Percentiles rank a stretch among this genome's conserved stretches.
These are phyloP conservation scores for Uria lomvia DNA, from an alignment of 2,113 vertebrate genomes.

Conservation along the genomic window DNA sequence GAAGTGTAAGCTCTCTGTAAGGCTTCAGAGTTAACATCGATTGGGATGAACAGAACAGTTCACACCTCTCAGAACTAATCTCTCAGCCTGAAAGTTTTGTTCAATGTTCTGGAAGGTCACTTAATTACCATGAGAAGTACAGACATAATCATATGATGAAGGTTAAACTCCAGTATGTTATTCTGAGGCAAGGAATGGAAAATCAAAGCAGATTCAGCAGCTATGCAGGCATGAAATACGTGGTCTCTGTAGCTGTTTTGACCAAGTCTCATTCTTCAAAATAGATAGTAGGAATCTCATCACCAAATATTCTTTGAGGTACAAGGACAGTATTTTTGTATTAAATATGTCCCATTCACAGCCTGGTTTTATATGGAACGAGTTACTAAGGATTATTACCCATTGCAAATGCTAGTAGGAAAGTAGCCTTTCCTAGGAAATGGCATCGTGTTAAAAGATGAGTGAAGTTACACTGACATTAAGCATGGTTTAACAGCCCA, in stretches of 20 bases:
- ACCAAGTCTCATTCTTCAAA: background rate
- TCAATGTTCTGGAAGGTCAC: slow-evolving; percentile 52
- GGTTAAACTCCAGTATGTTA: slow-evolving; percentile 8
- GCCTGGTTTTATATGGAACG: background rate
- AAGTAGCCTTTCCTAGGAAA: background rate
- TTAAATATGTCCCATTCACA: background rate
- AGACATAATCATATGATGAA: slow-evolving; percentile 41
- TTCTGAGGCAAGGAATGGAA: slow-evolving; percentile 2
- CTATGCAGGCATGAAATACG: background rate
- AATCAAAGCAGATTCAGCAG: slow-evolving; percentile 2
- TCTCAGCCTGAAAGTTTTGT: slow-evolving; percentile 49
- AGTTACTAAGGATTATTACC: background rate
- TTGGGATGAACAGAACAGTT: slow-evolving; percentile 47
- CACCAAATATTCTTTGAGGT: background rate
- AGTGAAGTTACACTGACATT: background rate
- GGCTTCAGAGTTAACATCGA: slow-evolving; percentile 22
- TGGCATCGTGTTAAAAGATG: background rate
- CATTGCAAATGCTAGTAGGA: background rate
- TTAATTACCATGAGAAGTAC: slow-evolving; percentile 47
- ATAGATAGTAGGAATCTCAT: background rate
- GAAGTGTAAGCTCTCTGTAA: background rate
- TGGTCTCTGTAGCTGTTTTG: background rate
- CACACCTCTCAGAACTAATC: slow-evolving; percentile 52
- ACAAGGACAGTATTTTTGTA: accelerated
- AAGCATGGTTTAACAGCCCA: background rate